phyloP scores from a whole-genome alignment of 1,140 invertebrate species.

The Drosophila kanapiae region DNA sequence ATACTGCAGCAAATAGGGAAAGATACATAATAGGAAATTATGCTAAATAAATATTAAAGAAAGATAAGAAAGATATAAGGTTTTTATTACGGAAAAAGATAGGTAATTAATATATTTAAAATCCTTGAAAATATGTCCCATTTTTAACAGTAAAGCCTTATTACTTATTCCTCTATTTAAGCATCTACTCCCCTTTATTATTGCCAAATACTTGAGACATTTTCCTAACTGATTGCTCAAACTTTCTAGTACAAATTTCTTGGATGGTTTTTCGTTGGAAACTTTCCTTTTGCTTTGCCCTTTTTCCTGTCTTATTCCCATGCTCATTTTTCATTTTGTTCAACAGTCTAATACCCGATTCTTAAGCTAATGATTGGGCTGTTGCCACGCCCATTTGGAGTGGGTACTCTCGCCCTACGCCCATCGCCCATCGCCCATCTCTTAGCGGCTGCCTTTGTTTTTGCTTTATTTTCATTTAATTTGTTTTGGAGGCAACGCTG shows the following conservation, averaged over 20 bases:
- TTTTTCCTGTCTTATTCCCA: background rate
- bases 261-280: background rate
- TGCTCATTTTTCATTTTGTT: constrained; percentile 7
- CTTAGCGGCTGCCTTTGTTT: background rate
- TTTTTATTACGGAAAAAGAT: background rate
- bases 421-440: too few relatives aligned
- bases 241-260: background rate
- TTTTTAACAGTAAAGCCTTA: too few relatives aligned
- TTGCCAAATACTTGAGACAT: background rate
- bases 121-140: background rate
- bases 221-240: background rate
- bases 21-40: background rate
- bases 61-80: background rate
- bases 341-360: background rate
- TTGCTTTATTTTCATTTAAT: constrained; percentile 33
- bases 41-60: too few relatives aligned
- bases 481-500: constrained; percentile 51
- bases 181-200: background rate
- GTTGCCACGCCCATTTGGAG: constrained; percentile 26
- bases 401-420: background rate
- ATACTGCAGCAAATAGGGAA: background rate
- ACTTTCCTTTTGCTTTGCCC: background rate
- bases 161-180: background rate
- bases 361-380: constrained; percentile 63
- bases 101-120: background rate